Percentiles rank a stretch among this genome's conserved stretches.
Conservation (phyloP, 2,888 invertebrate genomes). For the Idaea biselata region DNA sequence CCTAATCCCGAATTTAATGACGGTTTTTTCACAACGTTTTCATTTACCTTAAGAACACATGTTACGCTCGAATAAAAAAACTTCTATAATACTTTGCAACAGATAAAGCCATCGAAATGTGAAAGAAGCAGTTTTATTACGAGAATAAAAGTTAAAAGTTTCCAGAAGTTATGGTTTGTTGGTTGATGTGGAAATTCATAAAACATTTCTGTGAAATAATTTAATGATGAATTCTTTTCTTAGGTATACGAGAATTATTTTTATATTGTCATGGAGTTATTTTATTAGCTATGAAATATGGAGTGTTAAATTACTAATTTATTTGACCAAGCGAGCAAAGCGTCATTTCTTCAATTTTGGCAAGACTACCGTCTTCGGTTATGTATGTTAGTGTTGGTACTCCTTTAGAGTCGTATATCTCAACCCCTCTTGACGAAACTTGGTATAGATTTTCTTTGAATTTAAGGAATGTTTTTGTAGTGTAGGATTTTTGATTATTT, state of each 20-base stretch:
- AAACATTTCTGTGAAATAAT: neutral
- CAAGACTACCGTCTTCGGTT: too few relatives aligned
- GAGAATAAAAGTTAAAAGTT: neutral
- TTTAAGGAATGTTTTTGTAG: too few relatives aligned
- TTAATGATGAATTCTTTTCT: neutral
- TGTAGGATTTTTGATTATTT: too few relatives aligned
- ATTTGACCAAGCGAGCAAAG: too few relatives aligned
- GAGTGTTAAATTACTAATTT: too few relatives aligned
- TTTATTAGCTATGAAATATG: neutral
- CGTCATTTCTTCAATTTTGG: too few relatives aligned
- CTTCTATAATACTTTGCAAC: neutral
- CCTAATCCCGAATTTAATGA: neutral
- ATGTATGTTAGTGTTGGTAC: too few relatives aligned
- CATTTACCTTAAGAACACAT: conserved; percentile 9
- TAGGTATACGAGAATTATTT: neutral
- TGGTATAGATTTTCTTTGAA: too few relatives aligned
- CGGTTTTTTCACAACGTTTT: conserved; percentile 1
- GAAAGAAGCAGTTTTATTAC: neutral
- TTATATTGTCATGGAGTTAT: neutral
- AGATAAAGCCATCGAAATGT: neutral
- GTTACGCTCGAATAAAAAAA: neutral
- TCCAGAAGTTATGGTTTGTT: neutral
- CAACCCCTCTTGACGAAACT: too few relatives aligned
- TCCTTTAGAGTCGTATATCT: too few relatives aligned
- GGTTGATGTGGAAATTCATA: neutral